A percentile compares a stretch with the other conserved stretches of the same genome.
Evolutionary conservation across 2,113 vertebrate genomes (phyloP).

Genomic region (Mixornis gularis): DNA sequence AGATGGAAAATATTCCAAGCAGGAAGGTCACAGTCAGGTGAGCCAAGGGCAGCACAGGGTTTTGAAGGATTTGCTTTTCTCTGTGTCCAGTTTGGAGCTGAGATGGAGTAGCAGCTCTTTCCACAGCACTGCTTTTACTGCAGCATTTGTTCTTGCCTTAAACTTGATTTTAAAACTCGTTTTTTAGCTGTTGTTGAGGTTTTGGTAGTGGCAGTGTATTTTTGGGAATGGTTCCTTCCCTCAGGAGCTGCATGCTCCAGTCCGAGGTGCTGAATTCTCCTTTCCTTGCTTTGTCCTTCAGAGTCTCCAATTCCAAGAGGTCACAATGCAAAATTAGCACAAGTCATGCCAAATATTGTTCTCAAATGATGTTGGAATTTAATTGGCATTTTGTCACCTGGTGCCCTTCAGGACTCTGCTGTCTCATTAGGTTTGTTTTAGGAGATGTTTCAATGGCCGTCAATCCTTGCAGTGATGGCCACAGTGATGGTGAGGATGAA

Average conservation of each 20-base stretch:
- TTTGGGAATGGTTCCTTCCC: not conserved
- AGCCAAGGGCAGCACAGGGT: not conserved
- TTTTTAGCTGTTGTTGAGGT: not conserved
- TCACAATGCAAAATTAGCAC: rapidly evolving
- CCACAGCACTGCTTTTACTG: not conserved
- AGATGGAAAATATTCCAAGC: not conserved
- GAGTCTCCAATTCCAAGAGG: not conserved
- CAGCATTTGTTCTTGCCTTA: not conserved
- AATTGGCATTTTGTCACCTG: not conserved
- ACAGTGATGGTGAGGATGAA: not conserved
- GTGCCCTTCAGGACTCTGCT: not conserved
- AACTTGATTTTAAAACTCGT: not conserved
- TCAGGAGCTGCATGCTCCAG: not conserved
- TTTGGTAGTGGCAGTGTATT: not conserved
- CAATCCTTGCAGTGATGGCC: not conserved
- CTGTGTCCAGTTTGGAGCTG: not conserved
- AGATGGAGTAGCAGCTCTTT: not conserved
- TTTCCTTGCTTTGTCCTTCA: not conserved
- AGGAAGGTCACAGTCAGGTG: rapidly evolving
- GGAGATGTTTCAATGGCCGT: not conserved
- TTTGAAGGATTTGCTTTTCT: not conserved
- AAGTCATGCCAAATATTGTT: not conserved
- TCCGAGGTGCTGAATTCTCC: not conserved
- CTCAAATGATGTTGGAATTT: not conserved
- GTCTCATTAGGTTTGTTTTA: not conserved